These are phyloP conservation scores for Zygaena filipendulae DNA, from an alignment of 2,888 invertebrate genomes.

Conservation along the genomic window DNA sequence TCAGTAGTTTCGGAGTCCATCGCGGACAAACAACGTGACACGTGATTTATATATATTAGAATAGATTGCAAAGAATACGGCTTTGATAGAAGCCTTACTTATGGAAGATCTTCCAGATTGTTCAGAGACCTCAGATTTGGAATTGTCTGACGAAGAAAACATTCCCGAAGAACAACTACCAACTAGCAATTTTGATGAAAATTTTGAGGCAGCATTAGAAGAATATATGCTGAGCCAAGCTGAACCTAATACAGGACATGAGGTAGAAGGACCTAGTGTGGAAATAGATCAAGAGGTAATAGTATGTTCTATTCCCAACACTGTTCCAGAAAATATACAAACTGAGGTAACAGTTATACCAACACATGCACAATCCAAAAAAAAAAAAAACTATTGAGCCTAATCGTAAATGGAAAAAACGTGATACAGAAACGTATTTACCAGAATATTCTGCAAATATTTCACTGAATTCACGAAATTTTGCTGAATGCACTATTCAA, in stretches of 20 bases:
- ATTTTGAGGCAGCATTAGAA: slow-evolving; percentile 2
- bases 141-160: slow-evolving; percentile 1
- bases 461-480: slow-evolving; percentile 1
- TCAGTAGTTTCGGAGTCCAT: too few species aligned
- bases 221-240: slow-evolving; percentile 1
- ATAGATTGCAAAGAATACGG: slow-evolving; percentile 16
- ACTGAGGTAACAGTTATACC: not conserved
- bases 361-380: not conserved
- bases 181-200: slow-evolving; percentile 3
- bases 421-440: slow-evolving; percentile 7
- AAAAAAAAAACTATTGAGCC: slow-evolving; percentile 12
- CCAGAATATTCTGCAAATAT: slow-evolving; percentile 7
- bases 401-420: slow-evolving; percentile 18
- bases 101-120: slow-evolving; percentile 19
- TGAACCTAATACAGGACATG: too few species aligned
- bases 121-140: slow-evolving; percentile 16
- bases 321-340: slow-evolving; percentile 13
- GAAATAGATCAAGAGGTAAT: slow-evolving; percentile 16
- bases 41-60: too few species aligned
- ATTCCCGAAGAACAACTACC: not conserved
- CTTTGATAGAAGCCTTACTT: slow-evolving; percentile 18
- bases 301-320: slow-evolving; percentile 17
- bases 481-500: slow-evolving; percentile 17
- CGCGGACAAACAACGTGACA: too few species aligned
- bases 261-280: too few species aligned